Evolutionary conservation across 2,113 vertebrate genomes (phyloP), one percentile per base, ranked within the genome.

Genomic region (Peucedramus taeniatus): DNA sequence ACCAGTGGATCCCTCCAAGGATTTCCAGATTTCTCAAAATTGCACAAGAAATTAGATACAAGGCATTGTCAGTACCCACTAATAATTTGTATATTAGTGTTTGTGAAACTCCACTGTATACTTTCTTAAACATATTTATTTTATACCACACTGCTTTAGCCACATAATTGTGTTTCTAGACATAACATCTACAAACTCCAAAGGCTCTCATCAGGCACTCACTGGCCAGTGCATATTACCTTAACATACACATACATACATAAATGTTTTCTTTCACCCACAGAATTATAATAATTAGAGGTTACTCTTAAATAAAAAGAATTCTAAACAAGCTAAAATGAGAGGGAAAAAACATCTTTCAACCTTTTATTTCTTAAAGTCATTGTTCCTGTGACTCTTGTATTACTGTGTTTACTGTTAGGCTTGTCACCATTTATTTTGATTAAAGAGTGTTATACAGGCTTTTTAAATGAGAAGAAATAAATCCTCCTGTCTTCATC

Each of bases 391-490:
- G 15, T 68, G 15, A 51, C 49, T 82, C 49, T 78, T 63, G 27
- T 21, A 15, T 68, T 91, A 39, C 45, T 45, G 15, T 61, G 13
- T 84, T 96, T 90, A 91, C 45, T 81, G 28, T 86, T 63, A 56
- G 19, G 7, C 56, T 93, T 94, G 56, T 87, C 76, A 50, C 35
- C 7, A 30, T 79, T 83, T 78, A 83, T 91, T 95, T 95, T 78
- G 51, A 92, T 89, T 94, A 93, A 81, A 57, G 44, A 65, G 26
- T 37, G 22, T 71, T 84, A 91, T 47, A 63, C 1, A 10, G 8
- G 15, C n/a, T 76, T 90, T 92, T 71, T 68, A 87, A 97, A 95
- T 76, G 20, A 87, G 65, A 74, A 89, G 35, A 94, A 91, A 95
- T 92, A 87, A 89, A 95, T 95, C 69, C 60, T 81, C 17, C 35